Evolutionary conservation across 2,888 invertebrate species (phyloP).

Genomic region (Aphodius granarius): DNA sequence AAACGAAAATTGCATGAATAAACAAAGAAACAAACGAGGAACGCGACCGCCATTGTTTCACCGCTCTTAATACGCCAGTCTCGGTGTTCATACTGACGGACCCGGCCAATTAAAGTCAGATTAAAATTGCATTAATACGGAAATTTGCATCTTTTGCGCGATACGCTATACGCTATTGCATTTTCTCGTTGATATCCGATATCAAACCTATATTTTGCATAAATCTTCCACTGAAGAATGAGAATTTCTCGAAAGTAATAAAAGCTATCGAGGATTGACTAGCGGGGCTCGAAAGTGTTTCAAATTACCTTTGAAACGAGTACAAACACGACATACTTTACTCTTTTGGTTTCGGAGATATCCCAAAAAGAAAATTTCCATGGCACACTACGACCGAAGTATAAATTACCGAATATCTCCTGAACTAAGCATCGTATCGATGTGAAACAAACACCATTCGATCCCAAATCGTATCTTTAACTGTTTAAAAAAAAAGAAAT

Average conservation of each 20-base stretch:
- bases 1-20: not conserved
- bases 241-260: too few relatives aligned
- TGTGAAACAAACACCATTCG: too few relatives aligned
- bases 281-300: not conserved
- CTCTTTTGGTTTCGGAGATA: not conserved
- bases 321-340: not conserved
- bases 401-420: too few relatives aligned
- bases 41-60: not conserved
- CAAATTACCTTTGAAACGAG: not conserved
- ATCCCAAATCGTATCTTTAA: too few relatives aligned
- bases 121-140: not conserved
- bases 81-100: not conserved
- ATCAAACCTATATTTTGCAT: too few relatives aligned
- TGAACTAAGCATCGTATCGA: too few relatives aligned
- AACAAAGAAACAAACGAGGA: not conserved
- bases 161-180: not conserved
- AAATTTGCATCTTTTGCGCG: not conserved
- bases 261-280: too few relatives aligned
- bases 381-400: too few relatives aligned
- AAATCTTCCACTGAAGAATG: not conserved
- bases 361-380: not conserved
- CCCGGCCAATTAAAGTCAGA: not conserved
- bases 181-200: too few relatives aligned
- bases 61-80: not conserved
- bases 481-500: not conserved